Base-by-base conservation (phyloP, 2,888 invertebrate species). In the Julus scanicus region DNA sequence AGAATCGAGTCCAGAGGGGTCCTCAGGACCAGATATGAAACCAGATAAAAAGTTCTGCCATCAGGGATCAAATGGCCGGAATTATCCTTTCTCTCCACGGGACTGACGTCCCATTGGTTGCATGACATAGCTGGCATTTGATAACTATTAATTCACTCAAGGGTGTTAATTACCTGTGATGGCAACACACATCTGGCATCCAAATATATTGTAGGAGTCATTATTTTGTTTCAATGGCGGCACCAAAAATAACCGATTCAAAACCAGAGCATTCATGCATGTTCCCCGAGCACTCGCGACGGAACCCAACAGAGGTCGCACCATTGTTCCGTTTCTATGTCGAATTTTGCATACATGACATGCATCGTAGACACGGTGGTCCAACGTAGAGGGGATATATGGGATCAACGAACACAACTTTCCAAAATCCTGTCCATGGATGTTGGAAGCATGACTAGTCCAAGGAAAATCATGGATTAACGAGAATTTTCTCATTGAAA, bases 91-190 rank as follows among this genome's bases (percentile, higher is more conserved):
- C 63, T 63, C 63, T 63, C 63, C 63, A 63, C n/a, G n/a, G 20
- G 63, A 29, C 63, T 6, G 63, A 8, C n/a, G 20, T 20, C 63
- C 20, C 63, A 63, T 63, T 63, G 63, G 63, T 20, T 63, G 63
- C 6, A n/a, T 9, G 9, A 20, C 63, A n/a, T 63, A 63, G 63
- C 17, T 20, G 63, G 20, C 63, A 63, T 63, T 63, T 63, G 63
- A 63, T 63, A 63, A 63, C 63, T 63, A 20, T 63, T 63, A 63
- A 63, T 63, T 63, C 63, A 63, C 63, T 63, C 63, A 63, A 20
- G 63, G 63, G 63, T 63, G 63, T 63, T 63, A 63, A 63, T 63
- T 63, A 63, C 63, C 63, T 63, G 63, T 63, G 63, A 63, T 63
- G 63, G 63, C 63, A 63, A 63, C 63, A 63, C 63, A 20, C 63